Percentiles rank a stretch among this genome's conserved stretches.
These are phyloP conservation scores for Heliconius charithonia DNA, from an alignment of 2,888 invertebrate genomes.

Conservation along the genomic window DNA sequence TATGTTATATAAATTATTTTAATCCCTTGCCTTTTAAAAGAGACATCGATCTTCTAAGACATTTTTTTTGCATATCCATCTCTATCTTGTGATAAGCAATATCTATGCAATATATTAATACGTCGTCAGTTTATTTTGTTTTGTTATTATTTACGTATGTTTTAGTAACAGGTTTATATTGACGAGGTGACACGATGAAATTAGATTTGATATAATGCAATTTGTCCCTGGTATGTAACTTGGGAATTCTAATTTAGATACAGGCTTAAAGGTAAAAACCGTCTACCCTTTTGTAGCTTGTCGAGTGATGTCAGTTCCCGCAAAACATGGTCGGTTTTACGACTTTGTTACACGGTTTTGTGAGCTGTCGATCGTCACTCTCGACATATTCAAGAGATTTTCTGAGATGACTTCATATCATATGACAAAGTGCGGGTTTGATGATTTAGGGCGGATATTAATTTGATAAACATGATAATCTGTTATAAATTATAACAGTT, in stretches of 20 bases:
- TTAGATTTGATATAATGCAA: conserved; percentile 14
- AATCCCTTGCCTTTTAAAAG: neutral
- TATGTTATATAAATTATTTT: conserved; percentile 19
- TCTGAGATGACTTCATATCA: neutral
- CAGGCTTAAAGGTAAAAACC: conserved; percentile 9
- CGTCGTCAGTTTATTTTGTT: neutral
- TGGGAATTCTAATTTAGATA: conserved; percentile 20
- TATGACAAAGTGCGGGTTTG: neutral
- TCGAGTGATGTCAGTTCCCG: neutral
- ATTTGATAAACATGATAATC: neutral
- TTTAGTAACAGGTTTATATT: conserved; percentile 11
- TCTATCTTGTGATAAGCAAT: neutral
- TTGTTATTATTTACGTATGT: neutral
- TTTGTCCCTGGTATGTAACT: conserved; percentile 5
- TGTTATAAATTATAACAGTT: no score
- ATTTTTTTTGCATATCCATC: neutral
- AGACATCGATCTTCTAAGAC: neutral
- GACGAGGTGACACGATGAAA: conserved; percentile 3
- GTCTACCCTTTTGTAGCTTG: neutral
- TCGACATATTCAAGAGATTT: neutral
- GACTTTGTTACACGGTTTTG: neutral
- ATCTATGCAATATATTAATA: neutral
- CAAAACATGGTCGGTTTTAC: conserved; percentile 3
- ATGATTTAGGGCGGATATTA: neutral
- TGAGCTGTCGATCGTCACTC: conserved; percentile 3